Evolutionary conservation across 2,113 vertebrate species (phyloP), one percentile per base, ranked within the genome.

Genomic region (Catharus bicknelli): DNA sequence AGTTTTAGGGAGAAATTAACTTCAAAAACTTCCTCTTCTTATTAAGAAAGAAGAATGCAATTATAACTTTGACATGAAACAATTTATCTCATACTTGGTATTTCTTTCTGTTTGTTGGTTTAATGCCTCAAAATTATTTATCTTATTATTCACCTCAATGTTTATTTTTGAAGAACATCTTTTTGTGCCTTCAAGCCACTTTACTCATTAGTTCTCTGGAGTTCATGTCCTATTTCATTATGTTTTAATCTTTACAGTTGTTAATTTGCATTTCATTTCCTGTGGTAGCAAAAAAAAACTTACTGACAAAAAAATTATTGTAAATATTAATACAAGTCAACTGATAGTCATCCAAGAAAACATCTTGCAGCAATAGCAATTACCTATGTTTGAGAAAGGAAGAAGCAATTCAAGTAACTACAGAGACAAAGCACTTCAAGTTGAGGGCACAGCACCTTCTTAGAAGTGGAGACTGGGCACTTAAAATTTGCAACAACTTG

Each of bases 211-310:
- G 86, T 73, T 95, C 94, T 96, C 95, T 66, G 63, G 94, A 94
- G 90, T 92, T 87, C 88, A n/a, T 72, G 96, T 97, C 96, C 96
- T 90, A 78, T 97, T 97, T 97, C 96, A 97, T 97, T 97, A 96
- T 69, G 86, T 90, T 97, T 95, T 94, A 95, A 96, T 97, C 96
- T 96, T 97, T 96, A 95, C 90, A 96, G 88, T 94, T 97, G 95
- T 96, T 97, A 96, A 97, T 98, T 97, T 97, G 94, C 96, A 97
- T 97, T 97, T 97, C 93, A 96, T 97, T 97, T 97, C 91, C 96
- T 81, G 53, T 74, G 87, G 64, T 38, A 88, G 91, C 82, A 80
- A 84, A 94, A 85, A 85, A 70, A 67, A 61, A 76, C 26, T 10
- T 16, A 17, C 67, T 58, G 77, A 64, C 15, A 22, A 95, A 93